Conservation (phyloP, 2,888 invertebrate genomes). For the Mythimna ferrago region DNA sequence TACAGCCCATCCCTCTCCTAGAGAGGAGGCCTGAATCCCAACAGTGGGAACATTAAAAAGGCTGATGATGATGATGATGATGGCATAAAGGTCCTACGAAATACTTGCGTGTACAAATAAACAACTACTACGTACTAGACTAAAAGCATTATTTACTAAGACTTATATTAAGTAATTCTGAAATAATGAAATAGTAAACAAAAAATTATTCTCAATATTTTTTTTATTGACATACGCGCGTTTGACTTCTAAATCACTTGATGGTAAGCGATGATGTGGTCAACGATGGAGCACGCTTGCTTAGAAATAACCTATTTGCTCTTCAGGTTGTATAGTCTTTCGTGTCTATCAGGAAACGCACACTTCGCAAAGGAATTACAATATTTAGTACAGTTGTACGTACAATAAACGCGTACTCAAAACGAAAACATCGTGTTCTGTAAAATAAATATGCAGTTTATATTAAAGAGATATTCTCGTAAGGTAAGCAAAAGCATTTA, state of each 20-base stretch:
- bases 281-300: too few species aligned
- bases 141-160: not conserved
- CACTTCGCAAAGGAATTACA: too few species aligned
- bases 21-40: too few species aligned
- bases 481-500: not conserved
- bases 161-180: not conserved
- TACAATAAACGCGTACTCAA: too few species aligned
- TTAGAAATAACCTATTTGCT: too few species aligned
- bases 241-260: too few species aligned
- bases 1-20: too few species aligned
- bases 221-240: not conserved
- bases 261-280: too few species aligned
- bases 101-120: not conserved
- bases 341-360: too few species aligned
- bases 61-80: not conserved
- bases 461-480: not conserved
- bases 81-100: slow-evolving; percentile 7
- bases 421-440: not conserved
- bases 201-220: not conserved
- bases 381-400: too few species aligned
- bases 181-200: not conserved
- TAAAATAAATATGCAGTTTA: not conserved
- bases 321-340: too few species aligned
- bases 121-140: not conserved
- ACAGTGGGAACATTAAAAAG: too few species aligned